phyloP scores from a whole-genome alignment of 2,888 invertebrate species.

The Boloria euphrosyne region DNA sequence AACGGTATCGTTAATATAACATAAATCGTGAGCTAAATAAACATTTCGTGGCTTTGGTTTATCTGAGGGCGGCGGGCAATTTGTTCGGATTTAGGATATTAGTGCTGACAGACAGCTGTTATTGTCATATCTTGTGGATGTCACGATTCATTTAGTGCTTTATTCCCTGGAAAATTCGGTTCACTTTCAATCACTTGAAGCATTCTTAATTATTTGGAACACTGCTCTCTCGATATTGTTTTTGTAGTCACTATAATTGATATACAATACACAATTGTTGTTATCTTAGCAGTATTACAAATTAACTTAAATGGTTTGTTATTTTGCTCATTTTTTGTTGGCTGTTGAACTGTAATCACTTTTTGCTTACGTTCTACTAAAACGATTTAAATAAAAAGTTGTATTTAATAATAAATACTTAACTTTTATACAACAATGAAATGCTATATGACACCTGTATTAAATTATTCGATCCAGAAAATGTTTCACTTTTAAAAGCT shows the following conservation, averaged over 20 bases:
- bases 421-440: too few relatives aligned
- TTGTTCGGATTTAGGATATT: slow-evolving; percentile 55
- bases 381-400: too few relatives aligned
- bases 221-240: slow-evolving; percentile 15
- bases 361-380: too few relatives aligned
- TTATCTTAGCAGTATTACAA: neutral
- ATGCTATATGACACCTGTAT: too few relatives aligned
- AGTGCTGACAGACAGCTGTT: slow-evolving; percentile 40
- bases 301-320: neutral
- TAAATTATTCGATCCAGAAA: too few relatives aligned
- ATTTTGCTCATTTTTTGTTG: neutral
- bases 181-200: slow-evolving; percentile 1
- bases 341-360: too few relatives aligned
- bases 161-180: slow-evolving; percentile 16
- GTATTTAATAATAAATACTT: too few relatives aligned
- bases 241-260: slow-evolving; percentile 10
- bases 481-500: too few relatives aligned
- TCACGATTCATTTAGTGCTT: slow-evolving; percentile 28
- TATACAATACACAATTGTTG: slow-evolving; percentile 9
- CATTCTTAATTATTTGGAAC: slow-evolving; percentile 20
- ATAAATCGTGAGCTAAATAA: slow-evolving; percentile 41
- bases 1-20: slow-evolving; percentile 17
- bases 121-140: slow-evolving; percentile 32
- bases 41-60: slow-evolving; percentile 56
- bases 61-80: slow-evolving; percentile 51